A percentile compares a stretch with the other conserved stretches of the same genome.
phyloP scores from a whole-genome alignment of 1,140 invertebrate species.

The Halyomorpha halys region DNA sequence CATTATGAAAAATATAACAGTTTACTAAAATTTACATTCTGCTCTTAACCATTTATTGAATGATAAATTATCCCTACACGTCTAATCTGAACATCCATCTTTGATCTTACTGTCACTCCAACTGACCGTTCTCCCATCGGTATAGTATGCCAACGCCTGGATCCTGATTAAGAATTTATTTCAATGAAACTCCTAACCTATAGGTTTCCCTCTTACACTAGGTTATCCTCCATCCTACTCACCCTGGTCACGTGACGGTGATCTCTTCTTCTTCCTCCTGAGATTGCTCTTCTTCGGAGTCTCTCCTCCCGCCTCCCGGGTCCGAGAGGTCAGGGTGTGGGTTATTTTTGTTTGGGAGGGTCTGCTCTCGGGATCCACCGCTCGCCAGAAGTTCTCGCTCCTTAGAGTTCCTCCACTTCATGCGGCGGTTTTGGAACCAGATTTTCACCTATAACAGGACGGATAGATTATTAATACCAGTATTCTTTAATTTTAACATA shows the following conservation, averaged over 20 bases:
- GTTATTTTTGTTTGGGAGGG: conserved; percentile 92
- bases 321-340: conserved; percentile 92
- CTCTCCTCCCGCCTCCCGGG: conserved; percentile 38
- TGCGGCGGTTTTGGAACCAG: conserved; percentile 91
- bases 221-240: neutral
- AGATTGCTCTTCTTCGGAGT: neutral
- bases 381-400: conserved; percentile 86
- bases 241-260: conserved; percentile 30
- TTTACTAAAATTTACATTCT: too few relatives aligned
- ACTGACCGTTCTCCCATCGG: too few relatives aligned
- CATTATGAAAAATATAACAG: too few relatives aligned
- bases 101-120: too few relatives aligned
- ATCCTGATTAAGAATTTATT: too few relatives aligned
- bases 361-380: conserved; percentile 87
- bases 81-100: too few relatives aligned
- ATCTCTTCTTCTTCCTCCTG: conserved; percentile 30
- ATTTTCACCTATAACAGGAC: conserved; percentile 69
- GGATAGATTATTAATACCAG: too few relatives aligned
- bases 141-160: too few relatives aligned
- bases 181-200: too few relatives aligned
- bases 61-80: too few relatives aligned
- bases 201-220: neutral
- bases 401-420: conserved; percentile 97
- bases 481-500: too few relatives aligned
- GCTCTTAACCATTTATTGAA: too few relatives aligned